Base-by-base conservation (phyloP, 53 echinoderm and acorn worm species). In the Zoroaster sp. region DNA sequence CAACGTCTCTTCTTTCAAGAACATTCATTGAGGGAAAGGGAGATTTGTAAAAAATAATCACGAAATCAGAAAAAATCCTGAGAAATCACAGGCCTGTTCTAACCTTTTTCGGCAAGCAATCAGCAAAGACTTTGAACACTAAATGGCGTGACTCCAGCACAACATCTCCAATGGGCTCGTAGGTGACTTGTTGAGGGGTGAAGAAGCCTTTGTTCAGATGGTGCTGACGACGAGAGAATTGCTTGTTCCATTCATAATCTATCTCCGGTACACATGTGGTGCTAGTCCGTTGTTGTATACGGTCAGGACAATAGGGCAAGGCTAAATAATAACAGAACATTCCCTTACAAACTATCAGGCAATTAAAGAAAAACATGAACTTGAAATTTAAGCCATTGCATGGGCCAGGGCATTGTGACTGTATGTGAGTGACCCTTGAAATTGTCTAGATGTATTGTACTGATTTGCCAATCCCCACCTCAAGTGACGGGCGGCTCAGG, bases 121-220 rank as follows among this genome's bases (percentile, higher is more conserved):
- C 87, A 28, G 89, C 59, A 51, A 92, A 89, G n/a, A 93, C 89
- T 75, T 94, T 87, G 55, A 89, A 82, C 4, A 97, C 93, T 49
- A 97, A 89, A 35, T 90, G 71, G 23, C 90, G 92, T 1, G 95
- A 87, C 86, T 95, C 88, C 9, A 97, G 88, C 45, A 93, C 92
- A 55, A 94, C 91, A 28, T 93, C 49, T 3, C 99, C 96, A 18
- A 94, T 89, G 43, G 94, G 68, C 45, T 90, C 80, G 80, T 98
- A 98, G 32, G 93, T 39, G 39, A 87, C 91, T 65, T 94, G 90
- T 30, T 86, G 88, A 1, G 95, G 94, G 14, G 95, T 97, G 78
- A 93, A 95, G 75, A 97, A 97, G 0, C 97, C 95, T 17, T 87
- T 89, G 11, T 88, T 74, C 0, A 94, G 92, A 32, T 97, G 97